These are phyloP conservation scores for Galeopsomyia nigrocyanea DNA, from an alignment of 2,888 invertebrate species.

Conservation along the genomic window DNA sequence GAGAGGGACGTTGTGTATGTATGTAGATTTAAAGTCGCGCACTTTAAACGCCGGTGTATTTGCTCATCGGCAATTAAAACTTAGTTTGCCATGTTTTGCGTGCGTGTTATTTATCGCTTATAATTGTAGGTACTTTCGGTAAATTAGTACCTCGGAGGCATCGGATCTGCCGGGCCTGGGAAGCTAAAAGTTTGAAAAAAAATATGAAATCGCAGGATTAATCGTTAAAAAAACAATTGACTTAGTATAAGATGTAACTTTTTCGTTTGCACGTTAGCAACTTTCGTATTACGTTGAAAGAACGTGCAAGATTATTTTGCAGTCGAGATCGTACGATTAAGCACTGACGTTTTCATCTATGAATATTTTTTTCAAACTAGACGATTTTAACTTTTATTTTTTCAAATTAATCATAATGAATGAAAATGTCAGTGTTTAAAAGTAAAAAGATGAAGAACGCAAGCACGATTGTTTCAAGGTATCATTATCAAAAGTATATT, in stretches of 20 bases:
- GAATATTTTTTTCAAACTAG: neutral
- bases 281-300: slow-evolving; percentile 19
- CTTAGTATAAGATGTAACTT: slow-evolving; percentile 67
- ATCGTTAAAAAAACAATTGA: slow-evolving; percentile 48
- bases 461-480: slow-evolving; percentile 24
- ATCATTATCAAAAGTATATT: slow-evolving; percentile 15
- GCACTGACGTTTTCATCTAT: slow-evolving; percentile 26
- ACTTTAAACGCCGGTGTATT: slow-evolving; percentile 50
- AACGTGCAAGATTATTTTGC: slow-evolving; percentile 20
- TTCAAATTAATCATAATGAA: neutral
- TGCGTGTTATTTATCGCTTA: slow-evolving; percentile 52
- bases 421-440: neutral
- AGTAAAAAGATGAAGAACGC: slow-evolving; percentile 19
- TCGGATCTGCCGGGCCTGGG: slow-evolving; percentile 69
- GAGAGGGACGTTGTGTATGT: slow-evolving; percentile 49
- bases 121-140: slow-evolving; percentile 50
- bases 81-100: slow-evolving; percentile 41
- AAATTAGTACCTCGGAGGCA: slow-evolving; percentile 68
- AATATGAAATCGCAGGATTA: slow-evolving; percentile 68
- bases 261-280: slow-evolving; percentile 36
- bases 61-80: slow-evolving; percentile 39
- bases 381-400: neutral
- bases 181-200: slow-evolving; percentile 68
- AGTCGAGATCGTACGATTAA: slow-evolving; percentile 4
- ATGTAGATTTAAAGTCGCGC: slow-evolving; percentile 50